These are phyloP conservation scores for Haliclona indistincta DNA, from an alignment of 37 sponge, comb jelly and placozoan species.

Conservation along the genomic window DNA sequence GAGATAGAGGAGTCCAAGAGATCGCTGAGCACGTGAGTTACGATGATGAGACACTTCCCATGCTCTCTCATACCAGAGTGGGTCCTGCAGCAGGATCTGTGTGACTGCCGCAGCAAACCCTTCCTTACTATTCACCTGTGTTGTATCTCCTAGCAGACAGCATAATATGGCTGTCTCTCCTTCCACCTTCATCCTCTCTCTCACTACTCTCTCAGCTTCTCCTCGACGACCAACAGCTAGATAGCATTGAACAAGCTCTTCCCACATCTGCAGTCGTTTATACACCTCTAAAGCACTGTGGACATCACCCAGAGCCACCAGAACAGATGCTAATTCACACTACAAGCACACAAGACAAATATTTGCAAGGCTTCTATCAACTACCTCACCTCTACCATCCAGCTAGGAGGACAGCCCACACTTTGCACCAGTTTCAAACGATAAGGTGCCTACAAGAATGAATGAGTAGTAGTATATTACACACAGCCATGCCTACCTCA, in stretches of 20 bases:
- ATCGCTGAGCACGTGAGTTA: constrained; percentile 78
- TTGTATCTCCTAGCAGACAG: constrained; percentile 88
- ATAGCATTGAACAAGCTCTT: constrained; percentile 75
- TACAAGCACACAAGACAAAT: constrained; percentile 1
- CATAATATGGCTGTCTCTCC: constrained; percentile 66
- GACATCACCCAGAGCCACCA: constrained; percentile 62
- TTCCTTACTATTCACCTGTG: constrained; percentile 36
- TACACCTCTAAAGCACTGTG: constrained; percentile 83
- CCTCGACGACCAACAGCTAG: constrained; percentile 60
- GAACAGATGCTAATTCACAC: constrained; percentile 70
- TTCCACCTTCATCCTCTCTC: constrained; percentile 42
- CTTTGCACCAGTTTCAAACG: too few species aligned
- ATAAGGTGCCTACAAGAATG: not conserved
- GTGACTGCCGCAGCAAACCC: not conserved
- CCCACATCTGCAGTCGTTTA: constrained; percentile 83
- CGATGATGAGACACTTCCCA: constrained; percentile 83
- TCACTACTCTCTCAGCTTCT: constrained; percentile 54
- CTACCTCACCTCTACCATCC: constrained; percentile 60
- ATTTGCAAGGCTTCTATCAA: not conserved
- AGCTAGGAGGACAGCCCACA: constrained; percentile 48
- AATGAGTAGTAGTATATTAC: not conserved
- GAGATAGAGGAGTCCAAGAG: constrained; percentile 79
- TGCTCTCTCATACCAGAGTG: constrained; percentile 71
- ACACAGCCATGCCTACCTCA: not conserved
- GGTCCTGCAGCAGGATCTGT: constrained; percentile 42